Percentiles rank a stretch among this genome's conserved stretches.
These are phyloP conservation scores for Poeciliopsis turneri DNA, from an alignment of 2,797 vertebrate species.

Conservation along the genomic window DNA sequence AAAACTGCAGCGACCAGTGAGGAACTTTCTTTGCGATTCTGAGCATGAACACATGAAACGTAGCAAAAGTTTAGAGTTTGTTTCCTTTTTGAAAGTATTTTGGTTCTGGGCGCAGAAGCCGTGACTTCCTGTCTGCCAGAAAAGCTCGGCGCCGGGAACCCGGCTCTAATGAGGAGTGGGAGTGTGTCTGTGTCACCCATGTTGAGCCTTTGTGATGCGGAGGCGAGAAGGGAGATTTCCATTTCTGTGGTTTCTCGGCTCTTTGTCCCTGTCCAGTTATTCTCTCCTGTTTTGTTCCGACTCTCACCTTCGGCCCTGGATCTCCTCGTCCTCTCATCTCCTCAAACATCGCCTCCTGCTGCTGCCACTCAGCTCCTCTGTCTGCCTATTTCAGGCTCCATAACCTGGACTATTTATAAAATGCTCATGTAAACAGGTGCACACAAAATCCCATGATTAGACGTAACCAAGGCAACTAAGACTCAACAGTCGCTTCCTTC, in stretches of 20 bases:
- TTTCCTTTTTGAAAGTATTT: constrained; percentile 20
- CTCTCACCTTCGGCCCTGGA: constrained; percentile 30
- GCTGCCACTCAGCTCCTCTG: background rate
- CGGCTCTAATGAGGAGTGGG: constrained; percentile 57
- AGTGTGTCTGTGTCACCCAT: constrained; percentile 43
- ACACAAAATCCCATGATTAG: background rate
- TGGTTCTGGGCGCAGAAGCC: background rate
- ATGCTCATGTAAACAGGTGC: background rate
- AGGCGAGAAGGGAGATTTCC: constrained; percentile 52
- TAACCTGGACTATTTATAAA: background rate
- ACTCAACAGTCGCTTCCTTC: background rate
- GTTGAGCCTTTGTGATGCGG: constrained; percentile 48
- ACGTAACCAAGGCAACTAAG: background rate
- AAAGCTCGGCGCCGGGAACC: constrained; percentile 21
- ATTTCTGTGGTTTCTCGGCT: constrained; percentile 50
- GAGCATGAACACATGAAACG: constrained; percentile 1
- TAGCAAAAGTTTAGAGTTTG: constrained; percentile 18
- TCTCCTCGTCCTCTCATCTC: constrained; percentile 11
- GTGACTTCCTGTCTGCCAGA: constrained; percentile 17
- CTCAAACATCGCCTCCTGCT: background rate
- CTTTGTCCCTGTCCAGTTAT: constrained; percentile 52
- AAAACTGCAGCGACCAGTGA: constrained; percentile 1
- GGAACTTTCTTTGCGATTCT: background rate
- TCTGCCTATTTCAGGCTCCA: background rate
- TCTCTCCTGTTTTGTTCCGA: constrained; percentile 31